phyloP scores from a whole-genome alignment of 2,113 vertebrate genomes.

The Corythoichthys intestinalis region DNA sequence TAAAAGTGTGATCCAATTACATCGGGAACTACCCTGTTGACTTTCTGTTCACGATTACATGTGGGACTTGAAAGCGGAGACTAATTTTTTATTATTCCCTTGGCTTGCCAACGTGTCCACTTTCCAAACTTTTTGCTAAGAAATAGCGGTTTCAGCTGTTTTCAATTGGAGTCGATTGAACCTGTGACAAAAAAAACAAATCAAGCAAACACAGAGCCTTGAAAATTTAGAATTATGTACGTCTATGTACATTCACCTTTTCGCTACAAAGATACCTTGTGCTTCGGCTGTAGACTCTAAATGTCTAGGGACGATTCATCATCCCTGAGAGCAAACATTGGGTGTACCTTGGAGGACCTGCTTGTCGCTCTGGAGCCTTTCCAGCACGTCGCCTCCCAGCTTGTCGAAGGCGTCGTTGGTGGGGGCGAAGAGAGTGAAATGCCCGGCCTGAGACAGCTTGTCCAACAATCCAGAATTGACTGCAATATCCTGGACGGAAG shows the following conservation, averaged over 20 bases:
- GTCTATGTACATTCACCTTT: conserved; percentile 26
- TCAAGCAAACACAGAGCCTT: conserved; percentile 18
- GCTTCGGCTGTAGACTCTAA: not conserved
- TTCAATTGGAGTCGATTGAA: conserved; percentile 33
- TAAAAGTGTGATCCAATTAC: not conserved
- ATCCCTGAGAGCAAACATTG: not conserved
- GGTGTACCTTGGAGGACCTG: conserved; percentile 83
- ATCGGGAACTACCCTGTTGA: conserved; percentile 25
- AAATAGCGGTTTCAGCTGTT: conserved; percentile 53
- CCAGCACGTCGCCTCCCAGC: conserved; percentile 78
- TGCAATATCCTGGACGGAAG: conserved; percentile 75
- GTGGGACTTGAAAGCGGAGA: conserved; percentile 12
- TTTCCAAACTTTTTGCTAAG: conserved; percentile 17
- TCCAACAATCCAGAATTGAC: conserved; percentile 77
- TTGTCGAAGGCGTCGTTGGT: conserved; percentile 90
- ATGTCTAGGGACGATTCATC: conserved; percentile 7
- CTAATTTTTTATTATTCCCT: conserved; percentile 27
- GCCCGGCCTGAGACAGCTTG: conserved; percentile 80
- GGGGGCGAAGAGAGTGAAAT: conserved; percentile 93
- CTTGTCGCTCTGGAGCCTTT: conserved; percentile 84
- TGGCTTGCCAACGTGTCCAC: conserved; percentile 42
- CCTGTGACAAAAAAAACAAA: conserved; percentile 9
- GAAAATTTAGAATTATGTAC: conserved; percentile 5
- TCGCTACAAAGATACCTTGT: conserved; percentile 15
- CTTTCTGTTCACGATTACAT: conserved; percentile 24